Evolutionary conservation across 2,888 invertebrate species (phyloP).

Genomic region (Scaptomyza cyrtandrae): DNA sequence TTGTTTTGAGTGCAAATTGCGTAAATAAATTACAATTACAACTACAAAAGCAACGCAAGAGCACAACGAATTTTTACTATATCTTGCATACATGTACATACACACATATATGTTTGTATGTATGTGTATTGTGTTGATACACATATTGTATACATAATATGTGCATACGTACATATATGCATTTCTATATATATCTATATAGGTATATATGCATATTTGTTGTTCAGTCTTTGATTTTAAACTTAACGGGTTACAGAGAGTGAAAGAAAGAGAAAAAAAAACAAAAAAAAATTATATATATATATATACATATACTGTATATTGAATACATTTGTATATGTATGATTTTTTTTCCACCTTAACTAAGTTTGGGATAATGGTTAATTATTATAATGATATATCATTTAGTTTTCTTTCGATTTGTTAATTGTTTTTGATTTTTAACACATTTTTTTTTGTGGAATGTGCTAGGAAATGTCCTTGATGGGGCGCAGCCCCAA

Average conservation of each 20-base stretch:
- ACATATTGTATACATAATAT: slow-evolving; percentile 34
- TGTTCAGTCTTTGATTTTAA: slow-evolving; percentile 74
- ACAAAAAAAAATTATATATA: slow-evolving; percentile 25
- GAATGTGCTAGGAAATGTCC: slow-evolving; percentile 61
- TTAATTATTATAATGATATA: slow-evolving; percentile 30
- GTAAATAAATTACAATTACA: slow-evolving; percentile 47
- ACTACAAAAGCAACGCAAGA: slow-evolving; percentile 39
- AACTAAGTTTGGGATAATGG: slow-evolving; percentile 40
- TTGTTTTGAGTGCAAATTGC: slow-evolving; percentile 17
- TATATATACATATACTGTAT: slow-evolving; percentile 14
- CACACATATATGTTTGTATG: slow-evolving; percentile 18
- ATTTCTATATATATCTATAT: slow-evolving; percentile 30
- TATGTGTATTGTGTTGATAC: no score
- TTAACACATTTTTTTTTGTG: slow-evolving; percentile 30
- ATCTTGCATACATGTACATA: slow-evolving; percentile 36
- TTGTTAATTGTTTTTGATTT: slow-evolving; percentile 5
- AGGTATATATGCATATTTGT: slow-evolving; percentile 60
- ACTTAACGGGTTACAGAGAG: slow-evolving; percentile 68
- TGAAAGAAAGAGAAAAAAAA: slow-evolving; percentile 21
- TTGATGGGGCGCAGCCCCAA: slow-evolving; percentile 52
- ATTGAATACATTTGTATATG: slow-evolving; percentile 14
- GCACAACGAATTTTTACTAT: slow-evolving; percentile 54
- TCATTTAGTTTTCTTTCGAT: slow-evolving; percentile 15
- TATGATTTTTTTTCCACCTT: slow-evolving; percentile 20
- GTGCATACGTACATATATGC: slow-evolving; percentile 33